Base-by-base conservation (phyloP, 64 coral and sea anemone genomes). In the Stichodactyla mertensii region DNA sequence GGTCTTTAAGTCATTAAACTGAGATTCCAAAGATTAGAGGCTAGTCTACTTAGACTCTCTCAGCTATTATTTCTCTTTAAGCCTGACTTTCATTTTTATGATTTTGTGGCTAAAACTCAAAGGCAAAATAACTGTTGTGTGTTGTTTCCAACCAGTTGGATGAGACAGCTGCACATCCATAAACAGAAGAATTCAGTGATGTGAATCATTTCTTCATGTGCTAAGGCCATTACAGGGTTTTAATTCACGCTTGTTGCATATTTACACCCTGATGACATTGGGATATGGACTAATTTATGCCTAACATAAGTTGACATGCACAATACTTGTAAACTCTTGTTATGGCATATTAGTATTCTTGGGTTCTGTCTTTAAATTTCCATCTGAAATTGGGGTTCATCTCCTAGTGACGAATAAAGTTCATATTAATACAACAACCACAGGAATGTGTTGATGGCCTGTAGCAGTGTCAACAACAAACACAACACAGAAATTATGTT, bases 191-290 rank as follows among this genome's bases (percentile, higher is more conserved):
- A 4, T 66, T 66, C 22, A n/a, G 20, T 7, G 22, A 31, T 31
- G 69, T 74, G 24, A 31, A 36, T 74, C 26, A 13, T 36, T 74
- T 74, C 69, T 74, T 74, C 69, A 74, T 31, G 69, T 10, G 69
- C 69, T 74, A 74, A 13, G 69, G 69, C 69, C 69, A 74, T 74
- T 45, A 36, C 13, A 74, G 69, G 69, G 69, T 26, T 74, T 74
- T 74, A 74, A 74, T 74, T 74, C 69, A 74, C 69, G 0, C 69
- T 74, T 74, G 69, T 74, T 74, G 27, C 69, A 74, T 74, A 74
- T 74, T 31, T 74, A 74, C 69, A 74, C 69, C 69, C 69, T 74
- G 69, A 74, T 23, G 69, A 74, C 69, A 36, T n/a, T 36, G 69
- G 64, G 69, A 74, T 31, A 74, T 26, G 69, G 10, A 74, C 69